Base-by-base conservation (phyloP, 1,140 invertebrate species). In the Capitella teleta region DNA sequence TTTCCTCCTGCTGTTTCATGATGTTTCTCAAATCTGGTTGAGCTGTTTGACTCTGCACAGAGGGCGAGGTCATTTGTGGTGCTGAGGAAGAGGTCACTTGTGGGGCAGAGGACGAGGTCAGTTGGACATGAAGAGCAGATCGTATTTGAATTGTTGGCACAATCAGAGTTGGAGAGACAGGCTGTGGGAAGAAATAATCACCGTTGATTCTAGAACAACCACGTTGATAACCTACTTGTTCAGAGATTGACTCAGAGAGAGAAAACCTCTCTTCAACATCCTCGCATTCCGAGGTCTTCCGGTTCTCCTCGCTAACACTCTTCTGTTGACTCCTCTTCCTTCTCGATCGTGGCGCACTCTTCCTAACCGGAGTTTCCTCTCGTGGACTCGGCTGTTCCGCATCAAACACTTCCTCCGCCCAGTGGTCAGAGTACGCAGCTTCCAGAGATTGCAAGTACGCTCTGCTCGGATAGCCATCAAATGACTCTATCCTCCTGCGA, bases 401-500 rank as follows among this genome's bases (percentile, higher is more conserved):
- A n/a, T n/a, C n/a, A n/a, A n/a, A n/a, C n/a, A n/a, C n/a, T n/a
- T n/a, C n/a, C n/a, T n/a, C n/a, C n/a, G n/a, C n/a, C n/a, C n/a
- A n/a, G n/a, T n/a, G n/a, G n/a, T n/a, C n/a, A n/a, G n/a, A n/a
- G 58, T 63, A 73, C 14, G 58, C 69, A 16, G 71, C 66, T 24
- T 66, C 64, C 24, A 75, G 65, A 38, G 68, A 63, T 40, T 76
- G 61, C 21, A 84, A 70, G 19, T 70, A 61, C 46, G 78, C 76
- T 60, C 78, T 75, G 24, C 55, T 66, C 2, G 77, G 74, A 5
- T 76, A 75, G 44, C 76, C 76, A 48, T 64, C 76, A 60, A 77
- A 81, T 1, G 80, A 79, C 2, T 81, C 82, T 30, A 83, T 79
- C 14, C 78, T 58, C 55, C 82, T 64, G 8, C 74, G 74, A 4